Conservation (phyloP, 1,140 invertebrate genomes). For the Sogatella furcifera region DNA sequence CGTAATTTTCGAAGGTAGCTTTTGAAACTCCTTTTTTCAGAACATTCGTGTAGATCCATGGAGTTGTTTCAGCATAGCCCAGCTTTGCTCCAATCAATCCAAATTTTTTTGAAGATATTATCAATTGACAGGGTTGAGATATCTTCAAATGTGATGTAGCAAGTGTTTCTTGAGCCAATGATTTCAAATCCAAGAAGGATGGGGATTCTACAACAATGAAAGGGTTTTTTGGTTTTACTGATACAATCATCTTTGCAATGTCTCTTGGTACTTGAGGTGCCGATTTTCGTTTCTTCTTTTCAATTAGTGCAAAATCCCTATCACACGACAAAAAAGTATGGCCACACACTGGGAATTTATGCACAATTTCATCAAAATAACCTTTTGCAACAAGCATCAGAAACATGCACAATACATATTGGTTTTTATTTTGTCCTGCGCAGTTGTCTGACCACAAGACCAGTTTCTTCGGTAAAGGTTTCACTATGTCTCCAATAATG, state of each 20-base stretch:
- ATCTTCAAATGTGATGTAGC: too few relatives aligned
- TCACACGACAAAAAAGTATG: not conserved
- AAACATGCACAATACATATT: not conserved
- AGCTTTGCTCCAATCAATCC: too few relatives aligned
- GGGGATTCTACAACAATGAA: not conserved
- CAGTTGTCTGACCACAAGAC: not conserved
- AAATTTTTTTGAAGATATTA: too few relatives aligned
- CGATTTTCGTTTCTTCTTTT: not conserved
- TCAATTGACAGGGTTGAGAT: too few relatives aligned
- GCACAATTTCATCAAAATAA: not conserved
- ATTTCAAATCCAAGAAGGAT: too few relatives aligned
- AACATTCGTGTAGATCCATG: too few relatives aligned
- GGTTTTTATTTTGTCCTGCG: conserved; percentile 1
- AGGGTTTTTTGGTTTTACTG: not conserved
- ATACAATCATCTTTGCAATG: not conserved
- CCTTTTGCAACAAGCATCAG: not conserved
- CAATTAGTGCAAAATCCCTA: not conserved
- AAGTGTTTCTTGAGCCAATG: too few relatives aligned
- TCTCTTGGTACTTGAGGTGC: not conserved
- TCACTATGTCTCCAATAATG: not conserved
- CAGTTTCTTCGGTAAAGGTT: not conserved
- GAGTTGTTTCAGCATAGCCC: too few relatives aligned
- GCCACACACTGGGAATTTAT: not conserved
- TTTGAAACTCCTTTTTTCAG: too few relatives aligned
- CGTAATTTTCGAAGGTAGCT: too few relatives aligned